Evolutionary conservation across 2,888 invertebrate genomes (phyloP), one percentile per base, ranked within the genome.

Genomic region (Sipha maydis): DNA sequence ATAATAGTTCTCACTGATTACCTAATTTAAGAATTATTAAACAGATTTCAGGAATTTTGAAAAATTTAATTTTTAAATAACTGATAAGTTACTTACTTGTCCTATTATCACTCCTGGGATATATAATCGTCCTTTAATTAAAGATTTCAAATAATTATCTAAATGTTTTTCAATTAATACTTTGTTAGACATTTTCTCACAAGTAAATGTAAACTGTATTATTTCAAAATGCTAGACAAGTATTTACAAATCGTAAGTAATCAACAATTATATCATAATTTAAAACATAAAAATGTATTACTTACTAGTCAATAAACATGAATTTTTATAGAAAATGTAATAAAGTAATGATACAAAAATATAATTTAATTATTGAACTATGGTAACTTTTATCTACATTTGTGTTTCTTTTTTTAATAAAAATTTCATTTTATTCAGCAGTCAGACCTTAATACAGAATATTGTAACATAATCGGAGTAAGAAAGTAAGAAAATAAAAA

Each of bases 131-230:
- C 21, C 61, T 31, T 56, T n/a, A 61, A 11, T 28, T 61, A 88
- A 82, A 56, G 31, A 31, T n/a, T 80, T 41, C 25, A 88, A n/a
- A 28, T 75, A 73, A 31, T 48, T 3, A 9, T 88, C 75, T 56
- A 88, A 41, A 75, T 88, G 86, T 56, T 88, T 34, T 80, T 88
- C 86, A 73, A 88, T 80, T 25, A 73, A 88, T 41, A 88, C 86
- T 80, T 80, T 61, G 17, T 17, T 21, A 21, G 80, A 25, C 86
- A 88, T 84, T 80, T 88, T 88, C 14, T 19, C 21, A 75, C 11
- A 75, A 0, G 14, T 14, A 34, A 48, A n/a, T 48, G 8, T 9
- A 48, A 78, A 34, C 19, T 19, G 48, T 1, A 31, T 41, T 56
- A 48, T 38, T 84, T 84, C 38, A 76, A 78, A 78, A 67, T 78